phyloP scores from a whole-genome alignment of 2,113 vertebrate genomes.

The Hemichromis elongatus region DNA sequence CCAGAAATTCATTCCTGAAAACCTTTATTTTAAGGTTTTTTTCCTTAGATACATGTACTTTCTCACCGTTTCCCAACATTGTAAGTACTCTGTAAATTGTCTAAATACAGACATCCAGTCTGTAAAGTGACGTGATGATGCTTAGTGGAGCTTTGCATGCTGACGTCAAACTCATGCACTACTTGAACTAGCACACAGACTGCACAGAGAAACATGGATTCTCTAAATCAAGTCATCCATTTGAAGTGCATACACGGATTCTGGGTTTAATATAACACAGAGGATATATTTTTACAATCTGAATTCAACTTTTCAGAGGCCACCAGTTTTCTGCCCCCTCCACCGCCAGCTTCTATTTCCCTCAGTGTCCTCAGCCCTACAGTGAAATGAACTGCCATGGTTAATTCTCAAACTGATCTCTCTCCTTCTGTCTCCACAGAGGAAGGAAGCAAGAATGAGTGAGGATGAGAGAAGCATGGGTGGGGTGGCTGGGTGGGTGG shows the following conservation, averaged over 20 bases:
- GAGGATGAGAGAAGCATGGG: constrained; percentile 24
- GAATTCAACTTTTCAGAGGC: constrained; percentile 33
- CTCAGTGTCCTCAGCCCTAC: constrained; percentile 19
- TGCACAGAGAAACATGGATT: not conserved
- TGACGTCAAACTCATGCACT: not conserved
- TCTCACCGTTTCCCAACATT: not conserved
- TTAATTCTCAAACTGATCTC: constrained; percentile 72
- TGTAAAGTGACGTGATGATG: not conserved
- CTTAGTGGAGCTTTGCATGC: not conserved
- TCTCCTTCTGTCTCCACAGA: constrained; percentile 59
- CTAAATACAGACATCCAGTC: not conserved
- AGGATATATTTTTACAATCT: constrained; percentile 8
- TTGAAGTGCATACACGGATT: not conserved
- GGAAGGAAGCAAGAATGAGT: constrained; percentile 41
- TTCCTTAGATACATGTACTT: not conserved
- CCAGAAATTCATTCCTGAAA: not conserved
- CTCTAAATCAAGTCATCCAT: not conserved
- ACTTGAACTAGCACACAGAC: not conserved
- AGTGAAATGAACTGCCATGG: constrained; percentile 72
- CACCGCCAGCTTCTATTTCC: constrained; percentile 2
- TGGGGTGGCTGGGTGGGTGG: not conserved
- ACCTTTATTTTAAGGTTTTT: not conserved
- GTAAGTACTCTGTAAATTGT: not conserved
- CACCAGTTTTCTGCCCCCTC: not conserved
- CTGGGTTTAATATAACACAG: not conserved